Conservation (phyloP, 2,888 invertebrate species). For the Acrocyrtus sp. region DNA sequence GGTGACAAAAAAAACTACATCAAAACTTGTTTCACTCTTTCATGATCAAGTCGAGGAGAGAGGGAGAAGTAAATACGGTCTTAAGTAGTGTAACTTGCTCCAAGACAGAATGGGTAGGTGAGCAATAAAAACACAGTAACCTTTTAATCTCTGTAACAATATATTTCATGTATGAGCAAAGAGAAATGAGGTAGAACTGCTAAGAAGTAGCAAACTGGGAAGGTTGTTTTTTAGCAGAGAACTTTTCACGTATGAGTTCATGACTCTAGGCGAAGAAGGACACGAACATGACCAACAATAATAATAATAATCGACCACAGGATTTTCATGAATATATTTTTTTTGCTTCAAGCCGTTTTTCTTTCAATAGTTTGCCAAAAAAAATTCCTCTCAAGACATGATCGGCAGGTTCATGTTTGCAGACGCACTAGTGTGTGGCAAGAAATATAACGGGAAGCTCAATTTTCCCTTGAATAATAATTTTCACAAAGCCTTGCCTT, state of each 20-base stretch:
- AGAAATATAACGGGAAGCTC: constrained; percentile 53
- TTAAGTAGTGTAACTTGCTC: too few relatives aligned
- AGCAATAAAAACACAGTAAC: constrained; percentile 24
- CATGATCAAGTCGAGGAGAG: constrained; percentile 23
- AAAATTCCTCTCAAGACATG: constrained; percentile 43
- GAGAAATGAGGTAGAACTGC: too few relatives aligned
- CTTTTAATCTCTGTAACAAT: constrained; percentile 26
- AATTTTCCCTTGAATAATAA: constrained; percentile 56
- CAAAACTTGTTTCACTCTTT: constrained; percentile 38
- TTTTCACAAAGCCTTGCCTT: too few relatives aligned
- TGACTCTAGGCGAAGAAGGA: too few relatives aligned
- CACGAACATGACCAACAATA: too few relatives aligned
- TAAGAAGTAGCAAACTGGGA: too few relatives aligned
- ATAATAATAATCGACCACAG: too few relatives aligned
- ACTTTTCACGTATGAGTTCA: too few relatives aligned
- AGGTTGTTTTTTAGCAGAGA: too few relatives aligned
- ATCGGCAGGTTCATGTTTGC: constrained; percentile 54
- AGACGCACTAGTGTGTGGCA: constrained; percentile 42
- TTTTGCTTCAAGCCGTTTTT: constrained; percentile 33
- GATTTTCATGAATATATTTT: constrained; percentile 10
- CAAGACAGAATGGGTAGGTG: too few relatives aligned
- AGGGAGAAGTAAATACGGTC: too few relatives aligned
- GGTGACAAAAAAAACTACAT: constrained; percentile 24
- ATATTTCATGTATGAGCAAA: constrained; percentile 7
- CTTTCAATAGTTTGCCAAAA: constrained; percentile 35